Evolutionary conservation across 2,888 invertebrate genomes (phyloP).

Genomic region (Campopleginae sp.): DNA sequence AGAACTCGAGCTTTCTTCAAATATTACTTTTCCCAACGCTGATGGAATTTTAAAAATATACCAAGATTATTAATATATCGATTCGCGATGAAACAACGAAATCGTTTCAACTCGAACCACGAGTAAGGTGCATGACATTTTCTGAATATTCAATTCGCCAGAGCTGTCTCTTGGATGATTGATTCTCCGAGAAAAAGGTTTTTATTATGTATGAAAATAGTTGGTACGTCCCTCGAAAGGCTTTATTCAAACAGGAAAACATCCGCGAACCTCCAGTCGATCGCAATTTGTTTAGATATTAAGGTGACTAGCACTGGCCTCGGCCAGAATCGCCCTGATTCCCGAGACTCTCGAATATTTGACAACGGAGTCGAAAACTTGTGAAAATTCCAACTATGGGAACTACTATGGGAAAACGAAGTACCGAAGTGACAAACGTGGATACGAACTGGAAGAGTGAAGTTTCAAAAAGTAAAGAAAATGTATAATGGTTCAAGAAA

Average conservation of each 20-base stretch:
- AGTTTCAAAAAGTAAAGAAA: neutral
- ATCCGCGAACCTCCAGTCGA: no score
- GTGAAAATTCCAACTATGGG: neutral
- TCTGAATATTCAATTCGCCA: neutral
- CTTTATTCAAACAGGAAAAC: neutral
- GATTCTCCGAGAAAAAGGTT: neutral
- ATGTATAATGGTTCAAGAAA: slow-evolving; percentile 18
- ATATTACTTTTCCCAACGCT: neutral
- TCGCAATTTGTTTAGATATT: no score
- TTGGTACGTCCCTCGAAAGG: neutral
- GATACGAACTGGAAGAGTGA: neutral
- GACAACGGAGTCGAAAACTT: neutral
- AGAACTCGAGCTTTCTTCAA: neutral
- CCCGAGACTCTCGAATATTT: neutral
- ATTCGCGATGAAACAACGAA: neutral
- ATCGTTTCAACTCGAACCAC: neutral
- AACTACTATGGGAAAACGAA: neutral
- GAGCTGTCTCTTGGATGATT: neutral
- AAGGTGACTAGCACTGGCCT: no score
- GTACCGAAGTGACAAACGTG: neutral
- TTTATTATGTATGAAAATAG: neutral
- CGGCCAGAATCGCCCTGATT: no score
- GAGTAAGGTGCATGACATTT: neutral
- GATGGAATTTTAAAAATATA: neutral
- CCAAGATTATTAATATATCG: neutral